phyloP scores from a whole-genome alignment of 2,113 vertebrate species.

The Lepus europaeus region DNA sequence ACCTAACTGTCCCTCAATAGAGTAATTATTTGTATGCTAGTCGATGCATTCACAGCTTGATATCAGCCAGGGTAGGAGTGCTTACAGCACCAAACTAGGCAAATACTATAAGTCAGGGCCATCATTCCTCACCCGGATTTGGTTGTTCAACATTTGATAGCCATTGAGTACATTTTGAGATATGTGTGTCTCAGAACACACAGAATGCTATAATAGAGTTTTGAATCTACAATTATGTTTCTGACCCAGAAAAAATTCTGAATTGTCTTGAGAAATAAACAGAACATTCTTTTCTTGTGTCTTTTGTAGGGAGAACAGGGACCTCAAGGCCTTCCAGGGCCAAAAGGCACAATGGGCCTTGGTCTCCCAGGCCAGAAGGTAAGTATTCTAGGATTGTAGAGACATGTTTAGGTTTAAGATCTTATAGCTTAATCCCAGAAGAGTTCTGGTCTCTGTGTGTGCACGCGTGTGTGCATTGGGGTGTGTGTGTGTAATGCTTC shows the following conservation, averaged over 20 bases:
- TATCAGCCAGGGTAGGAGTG: neutral
- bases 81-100: neutral
- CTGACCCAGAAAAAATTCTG: neutral
- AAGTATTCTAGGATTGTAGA: slow-evolving; percentile 59
- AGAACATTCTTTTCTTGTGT: neutral
- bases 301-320: slow-evolving; percentile 91
- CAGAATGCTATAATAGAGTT: neutral
- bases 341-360: slow-evolving; percentile 88
- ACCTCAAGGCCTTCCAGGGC: slow-evolving; percentile 89
- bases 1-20: neutral
- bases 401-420: neutral
- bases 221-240: neutral
- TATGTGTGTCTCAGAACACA: neutral
- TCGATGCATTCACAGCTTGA: neutral
- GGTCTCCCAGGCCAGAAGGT: slow-evolving; percentile 92
- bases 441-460: neutral
- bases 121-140: neutral
- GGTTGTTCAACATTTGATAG: neutral
- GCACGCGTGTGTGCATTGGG: neutral
- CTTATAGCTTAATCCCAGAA: neutral
- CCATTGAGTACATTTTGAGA: neutral
- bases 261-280: slow-evolving; percentile 33
- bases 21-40: neutral
- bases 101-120: neutral
- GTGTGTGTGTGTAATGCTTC: neutral